Evolutionary conservation across 2,113 vertebrate species (phyloP).

Genomic region (Oreochromis spilurus): DNA sequence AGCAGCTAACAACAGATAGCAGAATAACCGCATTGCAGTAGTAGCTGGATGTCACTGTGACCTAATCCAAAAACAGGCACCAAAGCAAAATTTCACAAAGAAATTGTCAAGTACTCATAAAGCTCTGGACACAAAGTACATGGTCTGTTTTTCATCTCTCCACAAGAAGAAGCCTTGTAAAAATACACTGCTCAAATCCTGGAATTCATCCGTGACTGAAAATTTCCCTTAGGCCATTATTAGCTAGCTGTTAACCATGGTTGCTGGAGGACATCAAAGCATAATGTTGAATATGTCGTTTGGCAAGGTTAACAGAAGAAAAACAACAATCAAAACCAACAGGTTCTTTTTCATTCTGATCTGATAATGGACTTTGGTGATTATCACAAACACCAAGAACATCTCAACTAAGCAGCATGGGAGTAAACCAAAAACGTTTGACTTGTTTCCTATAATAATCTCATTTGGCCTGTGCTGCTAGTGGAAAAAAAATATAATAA

Average conservation of each 20-base stretch:
- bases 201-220: background rate
- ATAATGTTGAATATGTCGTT: background rate
- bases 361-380: background rate
- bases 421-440: background rate
- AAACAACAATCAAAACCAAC: background rate
- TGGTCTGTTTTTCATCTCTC: background rate
- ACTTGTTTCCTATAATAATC: background rate
- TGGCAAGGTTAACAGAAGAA: background rate
- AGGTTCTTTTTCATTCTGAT: background rate
- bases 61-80: background rate
- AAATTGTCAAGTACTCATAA: background rate
- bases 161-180: background rate
- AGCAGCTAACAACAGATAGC: background rate
- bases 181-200: background rate
- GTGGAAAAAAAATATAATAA: background rate
- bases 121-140: background rate
- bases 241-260: background rate
- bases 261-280: background rate
- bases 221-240: background rate
- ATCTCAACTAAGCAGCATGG: background rate
- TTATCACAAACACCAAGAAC: background rate
- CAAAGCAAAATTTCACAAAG: background rate
- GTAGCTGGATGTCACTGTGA: background rate
- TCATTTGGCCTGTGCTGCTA: no score
- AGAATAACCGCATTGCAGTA: background rate